Evolutionary conservation across 2,888 invertebrate species (phyloP), one percentile per base, ranked within the genome.

Genomic region (Tiliacea aurago): DNA sequence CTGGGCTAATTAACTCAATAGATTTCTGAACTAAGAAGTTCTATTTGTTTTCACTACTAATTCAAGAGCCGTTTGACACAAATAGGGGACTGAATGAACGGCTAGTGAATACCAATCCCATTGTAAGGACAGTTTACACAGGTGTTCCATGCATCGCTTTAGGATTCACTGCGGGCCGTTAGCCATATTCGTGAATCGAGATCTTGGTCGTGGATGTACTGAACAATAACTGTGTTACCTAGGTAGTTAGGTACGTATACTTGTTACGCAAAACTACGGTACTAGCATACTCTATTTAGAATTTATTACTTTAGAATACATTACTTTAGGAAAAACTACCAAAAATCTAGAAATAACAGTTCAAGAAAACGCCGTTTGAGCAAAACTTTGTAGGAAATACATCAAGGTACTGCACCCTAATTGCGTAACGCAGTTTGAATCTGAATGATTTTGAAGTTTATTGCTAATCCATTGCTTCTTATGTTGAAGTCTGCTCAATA

Each of bases 141-240:
- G 91, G 91, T 91, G 91, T 88, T 86, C 86, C 81, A 83, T 82
- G 81, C 88, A 86, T 73, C 83, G 82, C 66, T 81, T 92, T 92
- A 86, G 78, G 86, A 91, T 91, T 91, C 92, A 85, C 72, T 73
- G 68, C 84, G 80, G 78, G 62, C 75, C 61, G 81, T 68, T 82
- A 70, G 49, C 83, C 83, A 81, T 84, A 85, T 86, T 80, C 43
- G 85, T 78, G 59, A 73, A 86, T 76, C 67, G 73, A 73, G 73
- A 80, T 80, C 71, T 78, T 78, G 67, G 62, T 77, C 77, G 78
- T 67, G 70, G 64, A 73, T 56, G 70, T 71, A 67, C 65, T 70
- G n/a, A 59, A 58, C 43, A 63, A 71, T 64, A 74, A 61, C 63
- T 75, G 75, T 78, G 15, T 18, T 56, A 49, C 33, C 62, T 69